phyloP scores from a whole-genome alignment of 2,113 vertebrate genomes.

The Dasyornis broadbenti region DNA sequence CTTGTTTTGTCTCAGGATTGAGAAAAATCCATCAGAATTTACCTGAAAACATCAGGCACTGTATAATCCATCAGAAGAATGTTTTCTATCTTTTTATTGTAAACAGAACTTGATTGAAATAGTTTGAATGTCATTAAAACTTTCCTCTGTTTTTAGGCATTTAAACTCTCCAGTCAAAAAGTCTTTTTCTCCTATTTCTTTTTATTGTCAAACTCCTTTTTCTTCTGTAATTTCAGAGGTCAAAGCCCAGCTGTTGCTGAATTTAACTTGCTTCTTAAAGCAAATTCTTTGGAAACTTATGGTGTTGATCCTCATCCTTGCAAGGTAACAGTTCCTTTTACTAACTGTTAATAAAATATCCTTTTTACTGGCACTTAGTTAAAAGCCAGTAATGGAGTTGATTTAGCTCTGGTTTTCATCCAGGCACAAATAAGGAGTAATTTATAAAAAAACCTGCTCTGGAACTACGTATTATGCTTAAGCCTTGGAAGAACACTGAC shows the following conservation, averaged over 20 bases:
- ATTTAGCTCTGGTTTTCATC: background rate
- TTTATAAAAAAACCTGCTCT: background rate
- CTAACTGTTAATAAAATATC: background rate
- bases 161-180: background rate
- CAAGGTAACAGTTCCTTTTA: constrained; percentile 80
- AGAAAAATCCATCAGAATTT: background rate
- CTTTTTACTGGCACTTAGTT: background rate
- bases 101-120: background rate
- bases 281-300: constrained; percentile 92
- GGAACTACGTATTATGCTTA: background rate
- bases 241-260: constrained; percentile 88
- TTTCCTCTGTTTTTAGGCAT: background rate
- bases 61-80: background rate
- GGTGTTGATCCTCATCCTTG: constrained; percentile 97
- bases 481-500: background rate
- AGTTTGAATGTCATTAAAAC: background rate
- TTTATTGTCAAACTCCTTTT: background rate
- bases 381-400: background rate
- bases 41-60: background rate
- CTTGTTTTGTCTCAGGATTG: background rate
- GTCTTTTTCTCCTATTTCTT: background rate
- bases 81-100: background rate
- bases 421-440: background rate
- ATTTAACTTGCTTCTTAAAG: constrained; percentile 92
- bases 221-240: constrained; percentile 75